Base-by-base conservation (phyloP, 2,113 vertebrate species). In the Nibea albiflora region DNA sequence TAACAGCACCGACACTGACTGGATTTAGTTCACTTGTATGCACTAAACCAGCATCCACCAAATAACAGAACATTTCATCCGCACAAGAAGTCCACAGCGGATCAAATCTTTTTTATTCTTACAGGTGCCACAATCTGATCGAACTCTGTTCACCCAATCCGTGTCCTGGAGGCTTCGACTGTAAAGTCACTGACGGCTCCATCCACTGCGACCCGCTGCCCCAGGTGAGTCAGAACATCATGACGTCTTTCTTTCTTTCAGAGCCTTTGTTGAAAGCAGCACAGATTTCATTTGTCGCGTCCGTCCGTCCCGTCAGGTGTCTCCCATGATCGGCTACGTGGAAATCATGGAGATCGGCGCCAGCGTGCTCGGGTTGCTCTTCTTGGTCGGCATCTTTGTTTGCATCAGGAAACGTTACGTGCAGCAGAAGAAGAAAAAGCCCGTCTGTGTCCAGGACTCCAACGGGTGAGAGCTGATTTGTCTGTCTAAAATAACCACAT, bases 381-480 rank as follows among this genome's bases (percentile, higher is more conserved):
- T 96, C 57, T 53, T 97, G 35, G 92, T 92, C 0, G 67, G 19
- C 3, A 52, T 84, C 0, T 94, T 95, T 0, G 92, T 96, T 57
- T 67, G 94, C 15, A 5, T 94, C 53, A 92, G 95, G 78, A 97
- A 96, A 87, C 66, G 89, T 56, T 96, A 96, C 44, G 73, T 94
- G 58, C 96, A 62, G 35, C 92, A 89, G 2, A 96, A 96, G 83
- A 94, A 95, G 28, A 97, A 85, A 1, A 97, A 96, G 82, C 94
- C 96, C 0, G 93, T 95, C 65, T 96, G 96, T 17, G 94, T 96
- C 24, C 96, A 97, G 85, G 97, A 98, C 85, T 97, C 97, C 0
- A 97, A 97, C 15, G 95, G 98, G 92, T 94, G 47, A 76, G 78
- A 42, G 15, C 5, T 2, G 8, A 3, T 28, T 24, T 20, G 10